Conservation (phyloP, 2,888 invertebrate species). For the Cylindroiulus punctatus region DNA sequence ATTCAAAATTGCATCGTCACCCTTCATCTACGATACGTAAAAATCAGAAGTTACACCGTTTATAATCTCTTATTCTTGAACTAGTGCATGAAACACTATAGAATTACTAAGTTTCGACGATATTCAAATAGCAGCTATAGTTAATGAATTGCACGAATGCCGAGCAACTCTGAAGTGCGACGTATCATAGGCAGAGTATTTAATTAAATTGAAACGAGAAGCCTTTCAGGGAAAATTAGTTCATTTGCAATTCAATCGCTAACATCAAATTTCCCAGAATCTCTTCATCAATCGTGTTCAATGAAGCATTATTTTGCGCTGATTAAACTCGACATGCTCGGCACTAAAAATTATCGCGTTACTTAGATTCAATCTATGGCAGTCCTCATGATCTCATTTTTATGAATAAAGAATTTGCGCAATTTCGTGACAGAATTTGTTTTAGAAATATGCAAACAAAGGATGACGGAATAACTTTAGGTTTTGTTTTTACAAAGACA, state of each 20-base stretch:
- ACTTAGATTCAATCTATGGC: not conserved
- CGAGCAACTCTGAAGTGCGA: constrained; percentile 7
- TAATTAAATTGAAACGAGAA: not conserved
- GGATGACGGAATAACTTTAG: too few species aligned
- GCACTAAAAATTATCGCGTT: not conserved
- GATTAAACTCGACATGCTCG: not conserved
- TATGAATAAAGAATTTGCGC: too few species aligned
- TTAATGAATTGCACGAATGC: constrained; percentile 30
- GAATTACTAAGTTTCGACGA: constrained; percentile 5
- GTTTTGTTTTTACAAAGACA: too few species aligned
- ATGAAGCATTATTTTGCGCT: not conserved
- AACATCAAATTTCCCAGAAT: not conserved
- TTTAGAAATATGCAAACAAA: too few species aligned
- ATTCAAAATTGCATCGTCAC: not conserved
- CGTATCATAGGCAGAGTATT: not conserved
- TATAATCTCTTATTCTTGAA: not conserved
- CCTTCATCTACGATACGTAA: not conserved
- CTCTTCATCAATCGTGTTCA: not conserved
- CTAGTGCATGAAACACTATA: constrained; percentile 24
- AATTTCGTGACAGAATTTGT: too few species aligned
- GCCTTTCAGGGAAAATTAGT: not conserved
- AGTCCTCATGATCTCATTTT: too few species aligned
- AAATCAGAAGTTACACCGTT: not conserved
- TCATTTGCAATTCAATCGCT: not conserved
- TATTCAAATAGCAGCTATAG: not conserved